Base-by-base conservation (phyloP, 2,888 invertebrate species). In the Caenorhabditis sp. region DNA sequence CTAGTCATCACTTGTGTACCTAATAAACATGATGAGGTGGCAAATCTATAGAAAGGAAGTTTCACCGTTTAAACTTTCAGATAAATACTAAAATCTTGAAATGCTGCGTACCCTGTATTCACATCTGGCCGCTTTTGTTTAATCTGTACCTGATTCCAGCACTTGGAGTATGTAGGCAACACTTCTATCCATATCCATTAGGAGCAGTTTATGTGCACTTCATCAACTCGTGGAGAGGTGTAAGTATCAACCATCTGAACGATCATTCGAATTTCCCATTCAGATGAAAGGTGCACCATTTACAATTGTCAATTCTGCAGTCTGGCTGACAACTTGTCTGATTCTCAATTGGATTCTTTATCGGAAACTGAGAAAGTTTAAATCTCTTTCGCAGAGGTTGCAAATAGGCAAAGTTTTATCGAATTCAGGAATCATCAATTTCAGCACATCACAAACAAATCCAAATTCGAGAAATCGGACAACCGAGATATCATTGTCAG, bases 161-260 rank as follows among this genome's bases (percentile, higher is more conserved):
- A 4, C 51, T 74, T 4, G 73, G 73, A 38, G 73, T 64, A 2
- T 74, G 73, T 35, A 19, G 73, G 19, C 54, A 59, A 41, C 63
- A 41, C 19, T 41, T 26, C 1, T 3, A 16, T 22, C 54, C 73
- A 16, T 74, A 54, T 54, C 6, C 4, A 16, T 74, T 74, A 22
- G 73, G 73, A 24, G 10, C 73, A 22, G 22, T 64, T 16, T 74
- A 49, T 26, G 24, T 74, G 8, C 47, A 64, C 28, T n/a, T 47
- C 1, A 44, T 47, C 6, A 64, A 64, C 19, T 47, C 47, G 12
- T 64, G 64, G 44, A 64, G 44, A 47, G 31, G 26, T n/a, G 47
- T 64, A n/a, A 10, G 47, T 47, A 38, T 6, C 16, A 38, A 38
- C 12, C 12, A 2, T 22, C 22, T 2, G 5, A 10, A 14, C 2